phyloP scores from a whole-genome alignment of 2,113 vertebrate genomes.

The Xenopus borealis region DNA sequence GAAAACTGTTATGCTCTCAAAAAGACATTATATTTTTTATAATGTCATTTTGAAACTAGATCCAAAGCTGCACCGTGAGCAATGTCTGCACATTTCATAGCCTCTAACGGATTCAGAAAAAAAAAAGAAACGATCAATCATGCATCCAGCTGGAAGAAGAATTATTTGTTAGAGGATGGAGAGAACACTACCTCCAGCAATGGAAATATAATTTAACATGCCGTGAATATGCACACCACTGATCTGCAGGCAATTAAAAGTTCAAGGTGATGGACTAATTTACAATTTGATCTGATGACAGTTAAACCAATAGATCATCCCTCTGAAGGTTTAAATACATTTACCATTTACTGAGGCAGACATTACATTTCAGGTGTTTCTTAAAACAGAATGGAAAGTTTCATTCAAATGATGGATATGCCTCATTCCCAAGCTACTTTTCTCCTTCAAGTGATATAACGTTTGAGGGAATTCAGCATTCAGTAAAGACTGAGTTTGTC shows the following conservation, averaged over 20 bases:
- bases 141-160: slow-evolving; percentile 4
- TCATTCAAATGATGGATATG: background rate
- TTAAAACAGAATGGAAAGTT: slow-evolving; percentile 12
- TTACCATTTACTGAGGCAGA: background rate
- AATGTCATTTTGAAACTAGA: slow-evolving; percentile 2
- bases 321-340: slow-evolving; percentile 32
- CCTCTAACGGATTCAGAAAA: slow-evolving; percentile 25
- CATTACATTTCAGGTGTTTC: background rate
- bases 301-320: slow-evolving; percentile 6
- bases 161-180: slow-evolving; percentile 20
- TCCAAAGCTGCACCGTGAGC: background rate
- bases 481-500: no score
- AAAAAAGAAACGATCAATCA: slow-evolving; percentile 39
- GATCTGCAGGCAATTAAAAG: slow-evolving; percentile 35
- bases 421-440: slow-evolving; percentile 12
- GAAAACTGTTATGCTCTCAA: background rate
- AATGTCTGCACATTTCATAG: slow-evolving; percentile 21
- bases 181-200: background rate
- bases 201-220: slow-evolving; percentile 33
- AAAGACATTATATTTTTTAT: background rate
- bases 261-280: slow-evolving; percentile 35
- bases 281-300: slow-evolving; percentile 19
- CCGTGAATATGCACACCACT: slow-evolving; percentile 17
- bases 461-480: background rate
- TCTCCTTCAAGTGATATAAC: slow-evolving; percentile 17